Conservation (phyloP, 2,113 vertebrate genomes). For the Psammodynastes pulverulentus region DNA sequence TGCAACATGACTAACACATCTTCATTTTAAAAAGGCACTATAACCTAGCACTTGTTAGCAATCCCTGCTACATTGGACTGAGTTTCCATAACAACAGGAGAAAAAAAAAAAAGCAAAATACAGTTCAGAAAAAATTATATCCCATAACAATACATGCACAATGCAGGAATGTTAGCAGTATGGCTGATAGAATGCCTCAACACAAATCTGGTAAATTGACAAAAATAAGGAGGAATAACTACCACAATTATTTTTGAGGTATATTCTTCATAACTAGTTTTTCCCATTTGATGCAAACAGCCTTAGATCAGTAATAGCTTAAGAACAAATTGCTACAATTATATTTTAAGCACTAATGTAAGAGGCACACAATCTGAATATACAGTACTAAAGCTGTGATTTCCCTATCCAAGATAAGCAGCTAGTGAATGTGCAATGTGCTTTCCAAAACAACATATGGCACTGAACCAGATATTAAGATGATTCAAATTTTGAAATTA, state of each 20-base stretch:
- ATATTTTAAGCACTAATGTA: not conserved
- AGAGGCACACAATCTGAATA: accelerated
- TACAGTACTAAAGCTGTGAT: constrained; percentile 7
- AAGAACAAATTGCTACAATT: not conserved
- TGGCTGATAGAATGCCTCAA: constrained; percentile 48
- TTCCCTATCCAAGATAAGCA: constrained; percentile 48
- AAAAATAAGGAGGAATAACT: constrained; percentile 42
- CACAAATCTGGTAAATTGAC: constrained; percentile 39
- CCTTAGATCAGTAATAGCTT: not conserved
- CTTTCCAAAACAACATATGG: constrained; percentile 21
- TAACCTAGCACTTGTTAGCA: constrained; percentile 60
- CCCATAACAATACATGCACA: constrained; percentile 67
- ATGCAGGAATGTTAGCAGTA: constrained; percentile 53
- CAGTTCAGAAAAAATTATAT: constrained; percentile 70
- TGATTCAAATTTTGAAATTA: constrained; percentile 26
- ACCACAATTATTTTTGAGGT: not conserved
- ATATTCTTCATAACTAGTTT: not conserved
- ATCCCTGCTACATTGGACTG: constrained; percentile 51
- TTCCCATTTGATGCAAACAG: constrained; percentile 21
- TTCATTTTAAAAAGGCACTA: constrained; percentile 48
- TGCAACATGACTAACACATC: constrained; percentile 53
- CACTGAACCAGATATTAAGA: constrained; percentile 30
- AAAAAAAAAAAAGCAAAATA: constrained; percentile 67
- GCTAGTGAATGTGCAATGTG: constrained; percentile 41
- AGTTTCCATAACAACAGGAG: constrained; percentile 65